A percentile compares a stretch with the other conserved stretches of the same genome.
These are phyloP conservation scores for Gari tellinella DNA, from an alignment of 2,888 invertebrate genomes.

Conservation along the genomic window DNA sequence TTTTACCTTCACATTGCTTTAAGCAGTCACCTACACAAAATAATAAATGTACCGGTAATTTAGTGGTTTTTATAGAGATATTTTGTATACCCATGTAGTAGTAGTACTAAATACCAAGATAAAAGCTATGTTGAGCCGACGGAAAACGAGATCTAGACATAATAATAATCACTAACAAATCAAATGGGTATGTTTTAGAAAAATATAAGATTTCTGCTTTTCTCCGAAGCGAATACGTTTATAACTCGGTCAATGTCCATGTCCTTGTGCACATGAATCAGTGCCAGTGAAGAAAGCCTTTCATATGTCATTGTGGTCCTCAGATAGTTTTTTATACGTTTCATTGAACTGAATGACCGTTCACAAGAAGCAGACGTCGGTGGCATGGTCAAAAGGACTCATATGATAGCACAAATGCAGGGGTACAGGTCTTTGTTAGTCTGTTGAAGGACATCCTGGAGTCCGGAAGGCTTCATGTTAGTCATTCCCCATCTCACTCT, in stretches of 20 bases:
- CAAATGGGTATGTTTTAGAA: conserved; percentile 7
- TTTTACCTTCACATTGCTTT: too few relatives aligned
- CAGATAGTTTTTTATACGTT: conserved; percentile 30
- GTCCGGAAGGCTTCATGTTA: conserved; percentile 4
- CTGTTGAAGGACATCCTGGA: conserved; percentile 21
- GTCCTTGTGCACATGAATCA: conserved; percentile 13
- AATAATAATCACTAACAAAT: too few relatives aligned
- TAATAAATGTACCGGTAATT: too few relatives aligned
- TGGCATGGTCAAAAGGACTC: conserved; percentile 30
- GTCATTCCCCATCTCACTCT: conserved; percentile 20
- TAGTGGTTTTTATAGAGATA: too few relatives aligned
- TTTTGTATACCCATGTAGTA: too few relatives aligned
- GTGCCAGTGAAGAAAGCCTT: conserved; percentile 17
- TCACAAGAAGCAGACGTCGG: conserved; percentile 25
- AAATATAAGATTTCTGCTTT: conserved; percentile 23
- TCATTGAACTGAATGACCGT: conserved; percentile 28
- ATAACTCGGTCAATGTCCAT: conserved; percentile 12
- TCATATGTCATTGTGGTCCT: conserved; percentile 22
- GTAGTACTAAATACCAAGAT: too few relatives aligned
- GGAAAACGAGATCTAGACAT: too few relatives aligned
- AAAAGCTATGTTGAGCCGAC: too few relatives aligned
- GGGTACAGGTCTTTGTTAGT: conserved; percentile 5
- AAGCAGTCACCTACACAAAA: too few relatives aligned
- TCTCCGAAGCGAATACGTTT: conserved; percentile 7
- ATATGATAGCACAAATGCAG: conserved; percentile 10